Conservation (phyloP, 53 echinoderm and acorn worm species). For the Pentamera pediparva region DNA sequence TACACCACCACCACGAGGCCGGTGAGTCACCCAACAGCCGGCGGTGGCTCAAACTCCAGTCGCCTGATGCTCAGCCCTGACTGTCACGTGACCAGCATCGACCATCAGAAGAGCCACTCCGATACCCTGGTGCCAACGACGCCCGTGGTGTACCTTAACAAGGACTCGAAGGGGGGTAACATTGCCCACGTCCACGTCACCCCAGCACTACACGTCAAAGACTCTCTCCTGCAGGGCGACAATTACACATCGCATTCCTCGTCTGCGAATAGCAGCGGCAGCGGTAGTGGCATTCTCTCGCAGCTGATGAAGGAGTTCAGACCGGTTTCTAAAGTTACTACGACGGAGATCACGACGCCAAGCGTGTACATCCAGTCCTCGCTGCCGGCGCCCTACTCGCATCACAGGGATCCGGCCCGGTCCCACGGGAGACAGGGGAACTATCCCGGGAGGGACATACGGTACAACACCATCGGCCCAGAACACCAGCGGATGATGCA, state of each 20-base stretch:
- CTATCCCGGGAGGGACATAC: slow-evolving; percentile 6
- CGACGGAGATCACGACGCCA: slow-evolving; percentile 17
- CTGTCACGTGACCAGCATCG: background rate
- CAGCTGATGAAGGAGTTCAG: slow-evolving; percentile 26
- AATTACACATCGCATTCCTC: slow-evolving; percentile 15
- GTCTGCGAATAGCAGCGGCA: slow-evolving; percentile 6
- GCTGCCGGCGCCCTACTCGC: slow-evolving; percentile 1
- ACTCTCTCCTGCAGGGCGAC: slow-evolving; percentile 14
- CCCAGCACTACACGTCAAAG: slow-evolving; percentile 1
- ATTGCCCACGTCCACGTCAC: slow-evolving; percentile 23
- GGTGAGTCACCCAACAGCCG: background rate
- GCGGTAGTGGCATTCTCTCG: slow-evolving; percentile 12
- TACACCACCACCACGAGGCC: background rate
- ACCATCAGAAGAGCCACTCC: slow-evolving; percentile 13
- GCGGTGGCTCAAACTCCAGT: background rate
- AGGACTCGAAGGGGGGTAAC: slow-evolving; percentile 23
- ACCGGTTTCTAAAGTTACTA: slow-evolving; percentile 9
- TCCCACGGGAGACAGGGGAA: background rate
- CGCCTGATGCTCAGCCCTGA: background rate
- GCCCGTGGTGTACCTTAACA: slow-evolving; percentile 31
- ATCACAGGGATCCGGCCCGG: background rate
- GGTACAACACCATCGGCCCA: slow-evolving; percentile 20
- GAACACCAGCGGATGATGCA: slow-evolving; percentile 14
- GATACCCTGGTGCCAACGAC: background rate
- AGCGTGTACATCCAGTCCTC: slow-evolving; percentile 18